Base-by-base conservation (phyloP, 2,113 vertebrate species). In the Erythrocebus patas region DNA sequence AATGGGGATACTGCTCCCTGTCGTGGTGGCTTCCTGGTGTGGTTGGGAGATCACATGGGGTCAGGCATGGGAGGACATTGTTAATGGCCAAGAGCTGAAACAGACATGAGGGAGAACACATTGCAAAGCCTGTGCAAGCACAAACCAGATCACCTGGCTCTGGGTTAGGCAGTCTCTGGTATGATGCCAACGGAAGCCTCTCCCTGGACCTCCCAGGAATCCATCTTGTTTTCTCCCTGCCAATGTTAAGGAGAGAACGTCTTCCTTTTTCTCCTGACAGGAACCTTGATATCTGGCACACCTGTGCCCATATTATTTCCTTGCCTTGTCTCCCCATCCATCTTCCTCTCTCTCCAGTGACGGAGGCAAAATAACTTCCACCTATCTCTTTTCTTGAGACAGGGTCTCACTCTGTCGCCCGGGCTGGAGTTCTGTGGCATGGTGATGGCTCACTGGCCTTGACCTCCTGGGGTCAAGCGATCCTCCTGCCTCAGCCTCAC, bases 91-190 rank as follows among this genome's bases (percentile, higher is more conserved):
- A 17, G 12, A 40, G 45, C n/a, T 18, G 9, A 23, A 43, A 18
- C 66, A 27, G 83, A 48, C 22, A 4, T 0, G 17, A 85, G 57
- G 50, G 27, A 64, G 61, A 64, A 27, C 5, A 9, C 38, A 1
- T 22, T 6, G 48, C 43, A 64, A 25, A 72, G 76, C 12, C 78
- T 1, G n/a, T 1, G n/a, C 20, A 14, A 22, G 35, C 78, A 30
- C 2, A 48, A 2, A n/a, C 10, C n/a, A 40, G 70, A 20, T 5
- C 0, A 1, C 12, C 5, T 0, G 35, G 78, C 79, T 81, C 66
- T 30, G 18, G 38, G 35, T 9, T 8, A 25, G 43, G 45, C 8
- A 9, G 48, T 5, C 57, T 73, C n/a, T 2, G 23, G 50, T 25
- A 20, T 4, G 3, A 25, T 5, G 32, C 68, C 22, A 75, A 30